These are phyloP conservation scores for Amphibalanus amphitrite DNA, from an alignment of 1,140 invertebrate genomes.

Conservation along the genomic window DNA sequence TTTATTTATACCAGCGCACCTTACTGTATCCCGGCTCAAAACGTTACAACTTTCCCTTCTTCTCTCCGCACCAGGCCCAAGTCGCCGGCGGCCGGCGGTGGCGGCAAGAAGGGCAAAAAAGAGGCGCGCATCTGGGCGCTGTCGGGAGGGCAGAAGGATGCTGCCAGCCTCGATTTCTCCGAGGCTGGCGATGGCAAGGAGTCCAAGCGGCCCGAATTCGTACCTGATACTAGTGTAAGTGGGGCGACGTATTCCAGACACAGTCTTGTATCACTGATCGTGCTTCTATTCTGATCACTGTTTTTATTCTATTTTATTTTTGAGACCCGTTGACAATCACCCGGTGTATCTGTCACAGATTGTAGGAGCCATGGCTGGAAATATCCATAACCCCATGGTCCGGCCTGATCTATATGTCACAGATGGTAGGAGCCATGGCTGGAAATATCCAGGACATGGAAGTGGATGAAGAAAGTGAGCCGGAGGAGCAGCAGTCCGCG, in stretches of 20 bases:
- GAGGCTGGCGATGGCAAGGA: background rate
- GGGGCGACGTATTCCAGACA: no score
- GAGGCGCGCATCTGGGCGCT: background rate
- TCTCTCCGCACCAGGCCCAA: background rate
- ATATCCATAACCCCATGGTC: no score
- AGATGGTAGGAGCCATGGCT: constrained; percentile 66
- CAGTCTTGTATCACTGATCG: no score
- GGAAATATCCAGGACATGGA: constrained; percentile 49
- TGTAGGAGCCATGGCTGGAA: no score
- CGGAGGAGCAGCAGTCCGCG: background rate
- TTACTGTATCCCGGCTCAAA: no score
- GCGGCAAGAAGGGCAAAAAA: background rate
- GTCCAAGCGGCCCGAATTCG: background rate
- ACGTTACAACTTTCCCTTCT: background rate
- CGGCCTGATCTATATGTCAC: no score
- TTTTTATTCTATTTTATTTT: no score
- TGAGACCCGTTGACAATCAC: no score
- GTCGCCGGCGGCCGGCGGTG: background rate
- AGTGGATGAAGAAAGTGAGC: background rate
- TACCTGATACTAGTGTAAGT: background rate
- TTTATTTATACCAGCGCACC: no score
- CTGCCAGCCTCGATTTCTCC: background rate
- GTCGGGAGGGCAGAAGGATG: background rate
- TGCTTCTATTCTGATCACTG: no score
- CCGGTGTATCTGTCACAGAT: no score